phyloP scores from a whole-genome alignment of 2,888 invertebrate species.

The Drosophila recens region DNA sequence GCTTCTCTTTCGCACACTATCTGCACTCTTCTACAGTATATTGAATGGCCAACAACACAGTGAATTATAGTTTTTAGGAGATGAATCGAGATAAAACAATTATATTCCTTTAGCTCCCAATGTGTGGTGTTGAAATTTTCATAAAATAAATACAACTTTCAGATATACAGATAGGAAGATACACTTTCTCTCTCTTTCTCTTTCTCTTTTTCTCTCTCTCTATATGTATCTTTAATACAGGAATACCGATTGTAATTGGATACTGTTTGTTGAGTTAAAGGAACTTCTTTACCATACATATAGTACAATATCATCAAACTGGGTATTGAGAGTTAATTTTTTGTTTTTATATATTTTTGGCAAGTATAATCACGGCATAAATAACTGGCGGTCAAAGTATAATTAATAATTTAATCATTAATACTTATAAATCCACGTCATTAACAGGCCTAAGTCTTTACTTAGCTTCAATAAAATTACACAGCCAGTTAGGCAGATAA shows the following conservation, averaged over 20 bases:
- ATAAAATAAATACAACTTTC: not conserved
- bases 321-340: conserved; percentile 3
- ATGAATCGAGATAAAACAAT: conserved; percentile 18
- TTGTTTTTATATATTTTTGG: conserved; percentile 21
- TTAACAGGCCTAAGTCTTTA: conserved; percentile 57
- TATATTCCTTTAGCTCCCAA: conserved; percentile 19
- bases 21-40: not conserved
- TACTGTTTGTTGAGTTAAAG: conserved; percentile 27
- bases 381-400: conserved; percentile 47
- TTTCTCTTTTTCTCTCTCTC: not conserved
- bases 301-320: conserved; percentile 18
- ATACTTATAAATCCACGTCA: conserved; percentile 45
- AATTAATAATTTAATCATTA: conserved; percentile 21
- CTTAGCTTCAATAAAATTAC: conserved; percentile 65
- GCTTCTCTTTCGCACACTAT: not conserved
- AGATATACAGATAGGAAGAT: conserved; percentile 6
- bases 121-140: not conserved
- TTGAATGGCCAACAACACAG: conserved; percentile 6
- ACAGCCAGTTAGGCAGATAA: conserved; percentile 65
- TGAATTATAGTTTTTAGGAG: not conserved
- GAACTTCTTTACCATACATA: conserved; percentile 45
- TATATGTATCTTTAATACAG: conserved; percentile 1
- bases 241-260: conserved; percentile 27
- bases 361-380: conserved; percentile 65
- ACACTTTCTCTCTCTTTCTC: not conserved